A percentile compares a stretch with the other conserved stretches of the same genome.
Conservation (phyloP, 2,113 vertebrate species). For the Aspiorhynchus laticeps region DNA sequence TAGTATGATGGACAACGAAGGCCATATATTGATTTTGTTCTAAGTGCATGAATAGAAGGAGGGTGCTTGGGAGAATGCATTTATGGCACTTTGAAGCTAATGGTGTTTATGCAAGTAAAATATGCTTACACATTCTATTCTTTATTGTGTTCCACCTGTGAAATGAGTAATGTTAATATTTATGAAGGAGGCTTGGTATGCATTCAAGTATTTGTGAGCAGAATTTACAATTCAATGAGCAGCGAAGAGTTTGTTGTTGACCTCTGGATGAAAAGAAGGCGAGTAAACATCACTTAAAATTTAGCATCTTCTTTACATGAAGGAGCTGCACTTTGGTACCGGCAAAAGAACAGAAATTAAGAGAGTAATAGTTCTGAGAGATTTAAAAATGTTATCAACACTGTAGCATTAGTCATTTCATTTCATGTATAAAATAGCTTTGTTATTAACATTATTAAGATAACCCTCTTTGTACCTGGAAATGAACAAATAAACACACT, state of each 20-base stretch:
- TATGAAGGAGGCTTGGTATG: slow-evolving; percentile 4
- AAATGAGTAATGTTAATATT: not conserved
- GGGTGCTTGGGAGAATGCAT: not conserved
- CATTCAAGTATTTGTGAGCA: slow-evolving; percentile 21
- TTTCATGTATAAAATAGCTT: slow-evolving; percentile 47
- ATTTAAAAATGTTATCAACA: slow-evolving; percentile 16
- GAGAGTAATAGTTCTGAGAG: not conserved
- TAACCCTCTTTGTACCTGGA: slow-evolving; percentile 48
- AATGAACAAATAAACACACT: slow-evolving; percentile 44
- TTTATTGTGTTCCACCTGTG: not conserved
- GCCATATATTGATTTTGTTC: slow-evolving; percentile 26
- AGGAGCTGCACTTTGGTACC: slow-evolving; percentile 5
- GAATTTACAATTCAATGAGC: slow-evolving; percentile 7
- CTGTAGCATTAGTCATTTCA: slow-evolving; percentile 35
- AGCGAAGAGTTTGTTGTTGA: not conserved
- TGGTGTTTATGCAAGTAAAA: slow-evolving; percentile 8
- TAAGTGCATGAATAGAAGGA: slow-evolving; percentile 25
- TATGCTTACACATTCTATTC: not conserved
- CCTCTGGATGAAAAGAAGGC: slow-evolving; percentile 6
- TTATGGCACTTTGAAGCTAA: slow-evolving; percentile 16
- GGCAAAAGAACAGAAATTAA: slow-evolving; percentile 16
- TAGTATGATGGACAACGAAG: slow-evolving; percentile 38
- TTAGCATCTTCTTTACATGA: slow-evolving; percentile 19
- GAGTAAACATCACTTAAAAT: not conserved
- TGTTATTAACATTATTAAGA: slow-evolving; percentile 34